Base-by-base conservation (phyloP, 2,888 invertebrate genomes). In the Drosophila ezoana region DNA sequence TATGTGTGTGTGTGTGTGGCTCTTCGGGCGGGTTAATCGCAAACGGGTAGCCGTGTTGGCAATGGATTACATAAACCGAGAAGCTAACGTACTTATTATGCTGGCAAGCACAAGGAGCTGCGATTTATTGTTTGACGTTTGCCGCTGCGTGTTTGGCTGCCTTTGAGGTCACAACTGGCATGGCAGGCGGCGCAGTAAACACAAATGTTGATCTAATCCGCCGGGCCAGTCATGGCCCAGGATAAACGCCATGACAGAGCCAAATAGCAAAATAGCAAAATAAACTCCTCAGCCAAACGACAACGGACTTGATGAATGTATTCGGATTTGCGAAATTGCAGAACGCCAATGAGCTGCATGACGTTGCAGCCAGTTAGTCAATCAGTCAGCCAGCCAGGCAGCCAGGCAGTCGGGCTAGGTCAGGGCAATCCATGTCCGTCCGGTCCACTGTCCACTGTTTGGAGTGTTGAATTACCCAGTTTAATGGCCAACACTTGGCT, bases 121-220 rank as follows among this genome's bases (percentile, higher is more conserved):
- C 89, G 85, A 86, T 86, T 86, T 86, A 86, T 89, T 86, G 89
- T 87, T 87, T 87, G 85, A 89, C 85, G 87, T 89, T 84, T 71
- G 83, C 79, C 47, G 33, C 72, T 63, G 79, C 83, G 71, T 66
- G 68, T 66, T 71, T 60, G 48, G 14, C 32, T 47, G 38, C 43
- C 54, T 79, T 69, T 81, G 83, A 63, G 80, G 72, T 76, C 88
- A 74, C 41, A 64, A 53, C 56, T 65, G 65, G 33, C 20, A 18
- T 63, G 40, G 52, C 33, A 64, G 52, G 16, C 38, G 52, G 41
- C 51, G 45, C 65, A 56, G 67, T 67, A 58, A 69, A 70, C 83
- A 71, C 86, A 86, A 84, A 84, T 86, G 86, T 84, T 84, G 88
- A 84, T 84, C 80, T 88, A 86, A 88, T 86, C 88, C 88, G 60